Base-by-base conservation (phyloP, 2,113 vertebrate species). In the Ifrita kowaldi region DNA sequence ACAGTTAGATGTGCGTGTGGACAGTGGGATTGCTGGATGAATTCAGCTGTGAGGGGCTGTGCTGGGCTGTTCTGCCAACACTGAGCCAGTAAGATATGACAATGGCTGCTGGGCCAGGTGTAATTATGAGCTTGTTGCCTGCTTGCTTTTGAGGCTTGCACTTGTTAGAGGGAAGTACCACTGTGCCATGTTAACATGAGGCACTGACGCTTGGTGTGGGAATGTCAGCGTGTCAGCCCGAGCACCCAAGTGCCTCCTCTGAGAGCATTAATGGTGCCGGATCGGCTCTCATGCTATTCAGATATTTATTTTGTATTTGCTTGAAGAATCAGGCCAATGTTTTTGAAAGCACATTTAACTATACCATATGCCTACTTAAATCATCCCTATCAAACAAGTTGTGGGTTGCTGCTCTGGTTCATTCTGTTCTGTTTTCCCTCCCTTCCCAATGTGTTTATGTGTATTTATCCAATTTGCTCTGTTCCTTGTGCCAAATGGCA, bases 311-410 rank as follows among this genome's bases (percentile, higher is more conserved):
- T 97, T 49, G 42, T 97, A 96, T 97, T 97, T 98, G 96, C 97
- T 90, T 92, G 84, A 97, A 97, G 92, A 97, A 96, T 96, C 44
- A 79, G 97, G 97, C 97, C 98, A 98, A 98, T 98, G 97, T 98
- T 98, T 98, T 92, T 95, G 96, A 97, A 98, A 98, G 97, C 97
- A 95, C 92, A 95, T 98, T 97, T 98, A 97, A 98, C 97, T 98
- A 98, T 97, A 98, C 97, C 98, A 98, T 98, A 98, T 98, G 98
- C 98, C 98, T 98, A 75, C 96, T 97, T 96, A 98, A 98, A 98
- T 98, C 95, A 97, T 97, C 94, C 93, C 93, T 91, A 97, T 98
- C 97, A 97, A 97, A 97, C 97, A 98, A 98, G 95, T 97, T 97
- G 96, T 96, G 98, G 94, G 96, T 97, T 97, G 89, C 96, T 94